A percentile compares a stretch with the other conserved stretches of the same genome.
phyloP scores from a whole-genome alignment of 2,888 invertebrate genomes.

The Heliconius cydno region DNA sequence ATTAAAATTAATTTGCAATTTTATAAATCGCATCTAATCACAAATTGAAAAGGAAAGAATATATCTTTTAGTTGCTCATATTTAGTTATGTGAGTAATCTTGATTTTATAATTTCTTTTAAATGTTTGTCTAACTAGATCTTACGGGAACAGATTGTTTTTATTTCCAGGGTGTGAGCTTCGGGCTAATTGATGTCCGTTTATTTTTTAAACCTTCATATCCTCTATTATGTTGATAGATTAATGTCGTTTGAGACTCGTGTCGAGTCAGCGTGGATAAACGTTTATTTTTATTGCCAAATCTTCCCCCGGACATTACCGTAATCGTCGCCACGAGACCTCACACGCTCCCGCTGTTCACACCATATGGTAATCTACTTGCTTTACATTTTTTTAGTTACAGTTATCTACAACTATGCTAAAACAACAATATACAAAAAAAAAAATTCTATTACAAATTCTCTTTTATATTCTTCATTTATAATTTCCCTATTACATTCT shows the following conservation, averaged over 20 bases:
- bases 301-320: constrained; percentile 72
- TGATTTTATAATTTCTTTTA: not conserved
- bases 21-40: not conserved
- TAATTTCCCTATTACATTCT: not conserved
- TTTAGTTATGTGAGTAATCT: not conserved
- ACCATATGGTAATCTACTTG: constrained; percentile 48
- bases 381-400: not conserved
- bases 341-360: constrained; percentile 55
- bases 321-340: constrained; percentile 72
- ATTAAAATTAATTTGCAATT: not conserved
- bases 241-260: constrained; percentile 63
- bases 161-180: not conserved
- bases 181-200: not conserved
- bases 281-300: constrained; percentile 78
- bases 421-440: not conserved
- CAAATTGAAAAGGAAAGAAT: not conserved
- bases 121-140: not conserved
- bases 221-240: constrained; percentile 12
- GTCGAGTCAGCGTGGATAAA: constrained; percentile 61
- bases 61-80: not conserved
- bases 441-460: not conserved
- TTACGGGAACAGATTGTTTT: not conserved
- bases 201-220: not conserved
- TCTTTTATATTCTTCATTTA: not conserved
- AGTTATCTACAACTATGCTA: not conserved